Evolutionary conservation across 2,888 invertebrate species (phyloP).

Genomic region (Cantharis nigra): DNA sequence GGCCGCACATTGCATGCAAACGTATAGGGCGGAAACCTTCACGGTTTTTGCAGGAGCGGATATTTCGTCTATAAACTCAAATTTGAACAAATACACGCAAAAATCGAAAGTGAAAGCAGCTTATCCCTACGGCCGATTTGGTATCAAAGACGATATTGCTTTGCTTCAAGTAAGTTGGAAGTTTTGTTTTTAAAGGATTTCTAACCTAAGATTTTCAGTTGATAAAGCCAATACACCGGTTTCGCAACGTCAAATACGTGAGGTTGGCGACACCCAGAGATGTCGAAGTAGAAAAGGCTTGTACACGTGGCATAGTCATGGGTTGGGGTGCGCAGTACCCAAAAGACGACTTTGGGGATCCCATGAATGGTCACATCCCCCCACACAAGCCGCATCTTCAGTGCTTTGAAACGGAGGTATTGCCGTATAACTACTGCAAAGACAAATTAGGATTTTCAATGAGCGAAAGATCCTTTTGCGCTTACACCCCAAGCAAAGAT

Average conservation of each 20-base stretch:
- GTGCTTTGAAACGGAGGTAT: not conserved
- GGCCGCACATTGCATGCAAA: too few relatives aligned
- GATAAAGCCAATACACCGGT: not conserved
- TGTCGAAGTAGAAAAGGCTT: not conserved
- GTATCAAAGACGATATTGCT: not conserved
- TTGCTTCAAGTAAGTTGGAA: not conserved
- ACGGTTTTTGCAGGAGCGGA: too few relatives aligned
- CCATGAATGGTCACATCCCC: not conserved
- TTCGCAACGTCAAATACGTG: not conserved
- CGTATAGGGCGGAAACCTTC: too few relatives aligned
- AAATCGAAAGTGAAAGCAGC: not conserved
- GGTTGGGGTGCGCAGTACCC: not conserved
- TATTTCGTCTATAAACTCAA: not conserved
- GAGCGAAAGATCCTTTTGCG: not conserved
- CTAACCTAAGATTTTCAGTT: not conserved
- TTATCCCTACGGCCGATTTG: not conserved
- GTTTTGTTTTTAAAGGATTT: not conserved
- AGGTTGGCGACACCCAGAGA: not conserved
- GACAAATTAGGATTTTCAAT: not conserved
- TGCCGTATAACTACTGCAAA: not conserved
- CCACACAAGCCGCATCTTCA: not conserved
- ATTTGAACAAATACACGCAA: not conserved
- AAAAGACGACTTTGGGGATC: not conserved
- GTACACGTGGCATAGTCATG: not conserved
- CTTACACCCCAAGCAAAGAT: not conserved